Percentiles rank a stretch among this genome's conserved stretches.
Evolutionary conservation across 1,140 invertebrate species (phyloP).

Genomic region (Notospermus geniculatus): DNA sequence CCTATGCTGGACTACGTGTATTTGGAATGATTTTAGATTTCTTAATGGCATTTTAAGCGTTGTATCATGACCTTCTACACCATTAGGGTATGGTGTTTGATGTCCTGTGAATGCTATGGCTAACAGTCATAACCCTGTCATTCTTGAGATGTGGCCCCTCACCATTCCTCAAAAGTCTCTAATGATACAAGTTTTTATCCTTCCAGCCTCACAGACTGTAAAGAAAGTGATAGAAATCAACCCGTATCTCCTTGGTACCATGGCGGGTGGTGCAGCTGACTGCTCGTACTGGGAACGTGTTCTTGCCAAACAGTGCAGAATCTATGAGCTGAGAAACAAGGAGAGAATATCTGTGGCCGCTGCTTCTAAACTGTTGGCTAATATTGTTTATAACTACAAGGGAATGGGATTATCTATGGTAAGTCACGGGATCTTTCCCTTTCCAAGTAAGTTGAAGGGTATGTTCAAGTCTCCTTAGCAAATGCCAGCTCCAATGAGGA

Average conservation of each 20-base stretch:
- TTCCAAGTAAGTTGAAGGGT: too few relatives aligned
- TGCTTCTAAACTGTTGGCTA: conserved; percentile 95
- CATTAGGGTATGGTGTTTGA: too few relatives aligned
- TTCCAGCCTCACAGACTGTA: conserved; percentile 81
- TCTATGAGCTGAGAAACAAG: conserved; percentile 94
- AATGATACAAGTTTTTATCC: conserved; percentile 12
- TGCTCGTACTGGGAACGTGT: conserved; percentile 98
- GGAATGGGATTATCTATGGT: conserved; percentile 65
- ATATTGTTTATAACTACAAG: conserved; percentile 98
- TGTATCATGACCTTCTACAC: too few relatives aligned
- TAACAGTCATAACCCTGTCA: conserved; percentile 16
- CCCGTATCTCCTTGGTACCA: conserved; percentile 84
- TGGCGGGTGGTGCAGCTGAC: conserved; percentile 92
- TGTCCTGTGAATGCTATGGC: background rate
- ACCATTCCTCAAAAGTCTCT: conserved; percentile 10
- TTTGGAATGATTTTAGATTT: too few relatives aligned
- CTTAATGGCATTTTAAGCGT: too few relatives aligned
- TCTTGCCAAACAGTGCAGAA: conserved; percentile 82
- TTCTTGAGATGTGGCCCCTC: conserved; percentile 1
- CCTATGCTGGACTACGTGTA: too few relatives aligned
- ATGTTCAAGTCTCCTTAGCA: too few relatives aligned
- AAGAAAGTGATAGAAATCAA: conserved; percentile 99
- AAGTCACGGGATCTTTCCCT: conserved; percentile 14
- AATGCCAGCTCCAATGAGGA: too few relatives aligned
- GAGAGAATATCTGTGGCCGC: conserved; percentile 97